Evolutionary conservation across 30 jellyfish, hydroid and myxozoan genomes (phyloP).

Genomic region (Sanderia malayensis): DNA sequence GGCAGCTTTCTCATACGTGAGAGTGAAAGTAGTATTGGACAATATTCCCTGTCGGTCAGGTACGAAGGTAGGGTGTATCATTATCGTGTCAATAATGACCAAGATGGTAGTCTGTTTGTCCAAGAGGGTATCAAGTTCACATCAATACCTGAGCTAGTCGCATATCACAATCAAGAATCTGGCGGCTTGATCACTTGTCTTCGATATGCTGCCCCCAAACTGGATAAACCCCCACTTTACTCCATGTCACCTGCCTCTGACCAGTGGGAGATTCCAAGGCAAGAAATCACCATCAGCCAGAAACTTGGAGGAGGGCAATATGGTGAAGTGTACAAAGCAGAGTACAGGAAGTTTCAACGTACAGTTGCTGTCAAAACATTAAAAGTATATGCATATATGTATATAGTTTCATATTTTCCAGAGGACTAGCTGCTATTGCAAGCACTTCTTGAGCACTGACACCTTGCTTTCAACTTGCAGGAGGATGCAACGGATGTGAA

Average conservation of each 20-base stretch:
- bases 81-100: constrained; percentile 83
- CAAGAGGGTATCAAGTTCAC: constrained; percentile 83
- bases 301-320: constrained; percentile 97
- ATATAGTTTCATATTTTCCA: too few relatives aligned
- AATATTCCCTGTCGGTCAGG: constrained; percentile 90
- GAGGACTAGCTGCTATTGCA: too few relatives aligned
- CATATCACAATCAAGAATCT: constrained; percentile 81
- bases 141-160: constrained; percentile 76
- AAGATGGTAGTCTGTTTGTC: constrained; percentile 73
- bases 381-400: too few relatives aligned
- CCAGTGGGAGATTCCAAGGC: constrained; percentile 93
- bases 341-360: constrained; percentile 70
- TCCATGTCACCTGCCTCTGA: constrained; percentile 84
- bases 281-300: constrained; percentile 88
- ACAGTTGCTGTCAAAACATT: constrained; percentile 97
- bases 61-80: constrained; percentile 93
- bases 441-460: too few relatives aligned
- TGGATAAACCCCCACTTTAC: constrained; percentile 85
- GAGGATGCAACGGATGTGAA: constrained; percentile 88
- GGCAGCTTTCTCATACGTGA: constrained; percentile 92
- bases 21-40: constrained; percentile 96
- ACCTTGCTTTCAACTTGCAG: constrained; percentile 22
- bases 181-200: constrained; percentile 90
- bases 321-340: constrained; percentile 97
- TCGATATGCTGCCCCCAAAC: constrained; percentile 90